Evolutionary conservation across 2,113 vertebrate species (phyloP), one percentile per base, ranked within the genome.

Genomic region (Paramormyrops kingsleyae): DNA sequence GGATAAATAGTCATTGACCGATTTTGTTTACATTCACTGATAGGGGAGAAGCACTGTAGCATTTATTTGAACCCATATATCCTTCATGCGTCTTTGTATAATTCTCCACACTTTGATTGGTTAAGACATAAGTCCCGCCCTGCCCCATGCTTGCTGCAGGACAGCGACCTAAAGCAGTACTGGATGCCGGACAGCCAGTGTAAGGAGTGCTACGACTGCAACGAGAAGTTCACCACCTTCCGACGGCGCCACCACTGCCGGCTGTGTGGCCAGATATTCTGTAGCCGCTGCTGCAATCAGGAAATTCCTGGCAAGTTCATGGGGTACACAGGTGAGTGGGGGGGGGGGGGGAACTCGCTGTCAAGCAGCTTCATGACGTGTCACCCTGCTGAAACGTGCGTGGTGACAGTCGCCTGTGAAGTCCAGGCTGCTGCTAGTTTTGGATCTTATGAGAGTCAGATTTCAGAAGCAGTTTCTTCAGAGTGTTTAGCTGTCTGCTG

Each of bases 161-260:
- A 99, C 94, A 99, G 98, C 90, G 99, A 99, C 92, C 94, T 99
- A 95, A 99, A 99, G 94, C 99, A 99, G 89, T 99, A 99, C 94
- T 99, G 99, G 99, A 99, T 99, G 99, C 99, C 99, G 5, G 99
- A 99, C 90, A 99, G 98, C 93, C 99, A 99, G 88, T 99, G 99
- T 92, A 99, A 99, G 91, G 98, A 99, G 92, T 99, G 99, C 90
- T 99, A 99, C 21, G 98, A 99, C 94, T 99, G 99, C 90, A 99
- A 97, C 1, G 99, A 99, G 94, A 99, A 99, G 92, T 99, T 99
- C 91, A 99, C 99, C 24, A 99, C 98, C 31, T 99, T 99, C 91
- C 95, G 99, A 1, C 96, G 99, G 10, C 97, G 99, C 17, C 99
- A 99, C 92, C 99, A 99, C 91, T 99, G 99, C 93, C 96, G 99